phyloP scores from a whole-genome alignment of 2,888 invertebrate species.

The Tetropium fuscum region DNA sequence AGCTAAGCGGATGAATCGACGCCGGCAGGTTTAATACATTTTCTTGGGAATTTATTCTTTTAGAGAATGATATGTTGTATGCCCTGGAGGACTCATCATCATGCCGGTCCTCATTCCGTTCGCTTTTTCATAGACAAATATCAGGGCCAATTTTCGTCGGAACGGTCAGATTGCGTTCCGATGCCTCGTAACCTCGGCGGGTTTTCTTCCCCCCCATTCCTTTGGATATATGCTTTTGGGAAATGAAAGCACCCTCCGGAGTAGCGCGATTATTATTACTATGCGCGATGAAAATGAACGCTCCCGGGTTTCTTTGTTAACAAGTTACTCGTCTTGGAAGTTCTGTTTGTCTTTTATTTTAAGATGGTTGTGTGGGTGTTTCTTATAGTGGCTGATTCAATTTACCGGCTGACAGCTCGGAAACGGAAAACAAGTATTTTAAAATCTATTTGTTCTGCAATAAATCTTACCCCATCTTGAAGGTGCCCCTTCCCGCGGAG shows the following conservation, averaged over 20 bases:
- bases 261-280: conserved; percentile 10
- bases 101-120: not conserved
- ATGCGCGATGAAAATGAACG: conserved; percentile 16
- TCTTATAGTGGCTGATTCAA: not conserved
- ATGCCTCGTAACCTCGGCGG: not conserved
- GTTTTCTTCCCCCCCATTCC: not conserved
- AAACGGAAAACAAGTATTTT: too few relatives aligned
- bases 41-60: not conserved
- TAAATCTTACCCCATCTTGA: conserved; percentile 55
- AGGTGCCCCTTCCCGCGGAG: conserved; percentile 37
- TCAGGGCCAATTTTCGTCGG: not conserved
- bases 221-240: conserved; percentile 12
- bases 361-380: not conserved
- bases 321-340: conserved; percentile 3
- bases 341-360: conserved; percentile 15
- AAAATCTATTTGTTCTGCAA: too few relatives aligned
- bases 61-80: not conserved
- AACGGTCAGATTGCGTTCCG: not conserved
- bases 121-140: not conserved
- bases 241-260: conserved; percentile 12
- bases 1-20: too few relatives aligned
- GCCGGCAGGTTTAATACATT: not conserved
- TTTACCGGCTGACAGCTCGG: too few relatives aligned
- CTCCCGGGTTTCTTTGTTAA: conserved; percentile 4
- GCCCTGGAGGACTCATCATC: not conserved